Evolutionary conservation across 1,140 invertebrate species (phyloP).

Genomic region (Cardiocondyla obscurior): DNA sequence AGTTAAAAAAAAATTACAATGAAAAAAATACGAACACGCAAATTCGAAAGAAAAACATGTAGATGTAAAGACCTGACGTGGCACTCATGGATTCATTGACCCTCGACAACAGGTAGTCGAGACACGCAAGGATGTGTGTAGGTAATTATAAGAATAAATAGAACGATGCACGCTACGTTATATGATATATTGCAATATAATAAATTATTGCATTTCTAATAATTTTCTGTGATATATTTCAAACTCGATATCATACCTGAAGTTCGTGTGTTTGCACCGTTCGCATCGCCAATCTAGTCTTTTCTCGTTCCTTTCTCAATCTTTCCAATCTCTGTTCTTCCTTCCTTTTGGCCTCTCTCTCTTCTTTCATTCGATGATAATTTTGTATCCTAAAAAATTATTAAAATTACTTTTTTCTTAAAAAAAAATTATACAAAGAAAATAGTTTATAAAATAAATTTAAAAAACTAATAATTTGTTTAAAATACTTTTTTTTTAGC

Average conservation of each 20-base stretch:
- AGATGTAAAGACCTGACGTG: conserved; percentile 33
- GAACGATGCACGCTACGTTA: neutral
- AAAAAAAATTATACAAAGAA: neutral
- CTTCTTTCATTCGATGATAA: conserved; percentile 85
- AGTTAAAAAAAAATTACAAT: conserved; percentile 1
- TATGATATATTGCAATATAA: neutral
- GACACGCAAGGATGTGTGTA: neutral
- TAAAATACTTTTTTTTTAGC: neutral
- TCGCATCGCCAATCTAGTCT: conserved; percentile 80
- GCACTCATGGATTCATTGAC: conserved; percentile 27
- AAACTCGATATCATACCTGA: conserved; percentile 70
- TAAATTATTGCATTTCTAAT: conserved; percentile 4
- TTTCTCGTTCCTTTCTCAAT: conserved; percentile 82
- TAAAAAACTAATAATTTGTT: neutral
- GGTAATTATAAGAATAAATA: conserved; percentile 8
- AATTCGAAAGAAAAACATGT: conserved; percentile 5
- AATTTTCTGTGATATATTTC: too few species aligned
- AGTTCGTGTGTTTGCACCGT: conserved; percentile 79
- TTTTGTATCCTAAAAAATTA: conserved; percentile 83
- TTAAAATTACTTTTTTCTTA: neutral
- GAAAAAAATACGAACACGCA: neutral
- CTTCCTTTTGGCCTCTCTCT: conserved; percentile 83
- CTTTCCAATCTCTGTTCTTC: conserved; percentile 79
- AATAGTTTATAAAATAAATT: neutral
- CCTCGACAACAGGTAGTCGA: conserved; percentile 29